These are phyloP conservation scores for Rhagonycha lutea DNA, from an alignment of 2,888 invertebrate genomes.

Conservation along the genomic window DNA sequence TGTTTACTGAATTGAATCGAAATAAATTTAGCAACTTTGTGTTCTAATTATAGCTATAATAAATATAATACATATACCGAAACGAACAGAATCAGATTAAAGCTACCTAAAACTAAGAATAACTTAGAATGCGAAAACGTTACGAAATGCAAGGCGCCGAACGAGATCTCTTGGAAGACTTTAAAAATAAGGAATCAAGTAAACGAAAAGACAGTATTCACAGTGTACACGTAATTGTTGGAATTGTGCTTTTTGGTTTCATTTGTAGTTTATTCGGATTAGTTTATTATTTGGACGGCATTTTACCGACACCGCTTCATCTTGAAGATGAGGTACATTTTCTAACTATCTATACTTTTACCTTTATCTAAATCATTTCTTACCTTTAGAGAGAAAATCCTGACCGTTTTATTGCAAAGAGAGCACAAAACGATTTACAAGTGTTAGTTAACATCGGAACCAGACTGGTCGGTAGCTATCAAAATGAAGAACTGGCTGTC, in stretches of 20 bases:
- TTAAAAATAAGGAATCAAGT: constrained; percentile 2
- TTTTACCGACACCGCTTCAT: constrained; percentile 17
- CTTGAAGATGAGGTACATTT: constrained; percentile 21
- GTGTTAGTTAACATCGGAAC: constrained; percentile 70
- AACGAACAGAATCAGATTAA: not conserved
- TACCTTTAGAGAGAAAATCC: constrained; percentile 10
- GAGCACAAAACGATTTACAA: constrained; percentile 66
- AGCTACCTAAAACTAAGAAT: not conserved
- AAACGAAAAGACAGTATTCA: constrained; percentile 10
- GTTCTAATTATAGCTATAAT: not conserved
- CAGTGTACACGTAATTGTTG: constrained; percentile 19
- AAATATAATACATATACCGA: too few relatives aligned
- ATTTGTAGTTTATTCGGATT: constrained; percentile 18
- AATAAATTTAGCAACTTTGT: not conserved
- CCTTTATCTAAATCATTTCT: not conserved
- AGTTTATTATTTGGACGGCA: constrained; percentile 14
- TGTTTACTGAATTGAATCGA: not conserved
- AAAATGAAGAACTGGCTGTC: constrained; percentile 76
- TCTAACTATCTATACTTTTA: not conserved
- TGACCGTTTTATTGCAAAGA: constrained; percentile 65
- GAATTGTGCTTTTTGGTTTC: constrained; percentile 11
- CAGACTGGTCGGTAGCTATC: constrained; percentile 75
- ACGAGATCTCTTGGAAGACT: not conserved
- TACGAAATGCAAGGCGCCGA: not conserved
- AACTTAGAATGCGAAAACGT: not conserved